Conservation (phyloP, 2,797 vertebrate genomes). For the Clarias laeviceps region DNA sequence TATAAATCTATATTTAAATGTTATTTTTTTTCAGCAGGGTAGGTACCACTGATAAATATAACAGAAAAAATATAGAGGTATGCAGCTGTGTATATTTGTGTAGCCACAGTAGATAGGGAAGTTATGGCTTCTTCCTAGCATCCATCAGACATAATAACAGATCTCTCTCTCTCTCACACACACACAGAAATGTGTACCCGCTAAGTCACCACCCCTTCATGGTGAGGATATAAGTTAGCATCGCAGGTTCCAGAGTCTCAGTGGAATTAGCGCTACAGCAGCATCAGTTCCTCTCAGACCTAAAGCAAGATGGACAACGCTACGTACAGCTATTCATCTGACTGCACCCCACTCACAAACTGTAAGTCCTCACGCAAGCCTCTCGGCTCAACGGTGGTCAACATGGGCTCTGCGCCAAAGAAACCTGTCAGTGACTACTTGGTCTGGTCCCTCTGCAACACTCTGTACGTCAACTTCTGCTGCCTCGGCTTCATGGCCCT, state of each 20-base stretch:
- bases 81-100: neutral
- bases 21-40: neutral
- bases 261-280: slow-evolving; percentile 21
- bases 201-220: slow-evolving; percentile 54
- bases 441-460: slow-evolving; percentile 84
- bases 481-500: slow-evolving; percentile 84
- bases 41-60: neutral
- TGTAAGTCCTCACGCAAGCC: slow-evolving; percentile 73
- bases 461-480: slow-evolving; percentile 83
- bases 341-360: slow-evolving; percentile 80
- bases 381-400: slow-evolving; percentile 72
- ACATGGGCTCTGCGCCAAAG: slow-evolving; percentile 70
- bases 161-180: slow-evolving; percentile 61
- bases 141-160: slow-evolving; percentile 79
- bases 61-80: neutral
- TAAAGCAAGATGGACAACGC: slow-evolving; percentile 76
- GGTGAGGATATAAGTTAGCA: slow-evolving; percentile 71
- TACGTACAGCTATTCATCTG: slow-evolving; percentile 79
- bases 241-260: slow-evolving; percentile 32
- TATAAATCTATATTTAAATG: too few species aligned
- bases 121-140: slow-evolving; percentile 49
- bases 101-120: slow-evolving; percentile 7
- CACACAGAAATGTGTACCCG: neutral
- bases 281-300: slow-evolving; percentile 53
- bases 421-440: slow-evolving; percentile 77